Percentiles rank a stretch among this genome's conserved stretches.
Evolutionary conservation across 2,797 vertebrate species (phyloP).

Genomic region (Mionectes olivaceus): DNA sequence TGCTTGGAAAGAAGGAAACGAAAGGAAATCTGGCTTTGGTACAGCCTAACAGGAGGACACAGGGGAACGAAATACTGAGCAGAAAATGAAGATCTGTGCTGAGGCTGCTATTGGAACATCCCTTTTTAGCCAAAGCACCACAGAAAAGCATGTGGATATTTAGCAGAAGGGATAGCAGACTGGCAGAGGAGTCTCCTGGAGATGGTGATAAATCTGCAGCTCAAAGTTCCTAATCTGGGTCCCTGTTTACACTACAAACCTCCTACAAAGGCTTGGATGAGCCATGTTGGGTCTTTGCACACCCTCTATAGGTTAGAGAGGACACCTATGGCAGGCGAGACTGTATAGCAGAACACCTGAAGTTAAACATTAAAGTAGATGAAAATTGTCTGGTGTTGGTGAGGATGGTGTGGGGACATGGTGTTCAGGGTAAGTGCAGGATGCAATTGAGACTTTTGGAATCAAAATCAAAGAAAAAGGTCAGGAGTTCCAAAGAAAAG

Average conservation of each 20-base stretch:
- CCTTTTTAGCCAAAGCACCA: background rate
- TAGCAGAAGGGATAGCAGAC: background rate
- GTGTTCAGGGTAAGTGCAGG: background rate
- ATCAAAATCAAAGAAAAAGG: background rate
- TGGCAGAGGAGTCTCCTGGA: background rate
- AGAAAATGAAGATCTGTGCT: background rate
- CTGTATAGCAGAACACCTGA: background rate
- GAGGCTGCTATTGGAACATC: background rate
- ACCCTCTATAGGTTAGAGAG: background rate
- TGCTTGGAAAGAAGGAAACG: background rate
- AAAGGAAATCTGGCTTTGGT: background rate
- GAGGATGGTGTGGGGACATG: background rate
- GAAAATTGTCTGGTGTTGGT: background rate
- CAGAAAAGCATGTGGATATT: background rate
- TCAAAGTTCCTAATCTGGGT: background rate
- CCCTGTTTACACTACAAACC: background rate
- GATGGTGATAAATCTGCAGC: background rate
- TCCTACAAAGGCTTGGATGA: background rate
- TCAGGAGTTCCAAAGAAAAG: background rate
- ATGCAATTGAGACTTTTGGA: background rate
- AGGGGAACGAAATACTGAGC: background rate
- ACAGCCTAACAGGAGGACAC: background rate
- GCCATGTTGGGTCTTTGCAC: background rate
- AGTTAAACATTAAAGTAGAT: background rate
- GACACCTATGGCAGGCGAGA: background rate